Percentiles rank a stretch among this genome's conserved stretches.
phyloP scores from a whole-genome alignment of 2,113 vertebrate species.

The Furnarius figulus region DNA sequence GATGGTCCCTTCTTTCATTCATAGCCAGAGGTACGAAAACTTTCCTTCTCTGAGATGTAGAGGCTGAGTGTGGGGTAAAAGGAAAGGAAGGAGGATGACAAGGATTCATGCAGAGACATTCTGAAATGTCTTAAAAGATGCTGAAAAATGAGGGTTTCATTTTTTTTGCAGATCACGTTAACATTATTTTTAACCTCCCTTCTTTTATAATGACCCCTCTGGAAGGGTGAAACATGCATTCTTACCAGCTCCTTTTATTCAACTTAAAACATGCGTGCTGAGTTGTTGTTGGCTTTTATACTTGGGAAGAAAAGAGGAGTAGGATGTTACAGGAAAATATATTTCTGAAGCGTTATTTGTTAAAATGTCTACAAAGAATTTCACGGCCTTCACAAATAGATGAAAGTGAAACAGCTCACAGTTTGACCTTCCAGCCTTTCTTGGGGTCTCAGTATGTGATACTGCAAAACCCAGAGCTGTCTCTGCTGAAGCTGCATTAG shows the following conservation, averaged over 20 bases:
- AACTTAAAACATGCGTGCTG: constrained; percentile 30
- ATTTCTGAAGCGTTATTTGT: constrained; percentile 52
- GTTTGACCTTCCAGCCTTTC: constrained; percentile 40
- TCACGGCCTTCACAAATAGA: background rate
- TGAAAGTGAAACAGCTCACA: constrained; percentile 35
- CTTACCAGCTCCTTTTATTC: constrained; percentile 26
- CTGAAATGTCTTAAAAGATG: constrained; percentile 13
- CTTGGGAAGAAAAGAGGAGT: background rate
- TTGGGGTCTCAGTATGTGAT: constrained; percentile 3
- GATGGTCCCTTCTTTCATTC: background rate
- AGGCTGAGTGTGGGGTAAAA: background rate
- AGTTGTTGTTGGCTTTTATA: constrained; percentile 54
- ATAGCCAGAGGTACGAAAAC: background rate
- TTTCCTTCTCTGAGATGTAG: background rate
- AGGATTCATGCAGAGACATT: background rate
- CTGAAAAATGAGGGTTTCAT: constrained; percentile 2
- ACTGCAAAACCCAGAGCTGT: background rate
- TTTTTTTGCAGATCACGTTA: constrained; percentile 4
- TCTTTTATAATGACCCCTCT: constrained; percentile 45
- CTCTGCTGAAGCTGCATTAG: background rate
- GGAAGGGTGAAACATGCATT: constrained; percentile 34
- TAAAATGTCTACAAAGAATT: constrained; percentile 46
- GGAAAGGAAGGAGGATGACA: background rate
- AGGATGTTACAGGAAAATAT: constrained; percentile 9
- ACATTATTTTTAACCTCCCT: constrained; percentile 48